These are phyloP conservation scores for Cheracebus regulus DNA, from an alignment of 2,797 vertebrate genomes.

Conservation along the genomic window DNA sequence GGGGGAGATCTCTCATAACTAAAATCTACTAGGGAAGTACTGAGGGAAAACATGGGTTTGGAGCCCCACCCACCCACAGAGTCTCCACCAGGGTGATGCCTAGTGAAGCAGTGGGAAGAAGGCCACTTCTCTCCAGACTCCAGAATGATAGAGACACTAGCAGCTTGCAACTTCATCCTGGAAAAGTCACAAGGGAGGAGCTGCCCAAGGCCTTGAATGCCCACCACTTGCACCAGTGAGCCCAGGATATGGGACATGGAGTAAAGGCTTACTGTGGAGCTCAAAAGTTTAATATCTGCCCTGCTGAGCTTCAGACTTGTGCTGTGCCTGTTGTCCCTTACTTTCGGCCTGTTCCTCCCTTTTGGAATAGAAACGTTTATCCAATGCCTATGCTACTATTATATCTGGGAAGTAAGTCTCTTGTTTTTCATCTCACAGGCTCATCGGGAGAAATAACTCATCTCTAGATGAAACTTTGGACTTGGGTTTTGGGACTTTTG, in stretches of 20 bases:
- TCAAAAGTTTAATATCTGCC: background rate
- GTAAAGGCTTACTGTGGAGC: background rate
- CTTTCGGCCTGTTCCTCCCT: background rate
- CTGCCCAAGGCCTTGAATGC: background rate
- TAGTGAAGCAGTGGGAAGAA: background rate
- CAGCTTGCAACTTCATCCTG: background rate
- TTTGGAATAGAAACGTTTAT: background rate
- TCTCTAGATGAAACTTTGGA: background rate
- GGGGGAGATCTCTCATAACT: background rate
- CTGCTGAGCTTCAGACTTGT: background rate
- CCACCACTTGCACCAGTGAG: background rate
- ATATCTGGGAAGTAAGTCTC: background rate
- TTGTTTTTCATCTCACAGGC: background rate
- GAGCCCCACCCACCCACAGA: background rate
- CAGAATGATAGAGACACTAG: background rate
- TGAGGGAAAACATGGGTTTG: background rate
- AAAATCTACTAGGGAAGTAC: background rate
- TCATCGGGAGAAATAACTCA: background rate
- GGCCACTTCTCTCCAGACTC: background rate
- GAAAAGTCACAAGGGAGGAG: background rate
- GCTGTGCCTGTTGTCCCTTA: background rate
- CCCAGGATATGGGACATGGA: background rate
- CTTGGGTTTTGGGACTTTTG: background rate
- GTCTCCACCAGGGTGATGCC: background rate
- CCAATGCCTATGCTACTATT: background rate